phyloP scores from a whole-genome alignment of 1,140 invertebrate genomes.

The Bombyx mandarina region DNA sequence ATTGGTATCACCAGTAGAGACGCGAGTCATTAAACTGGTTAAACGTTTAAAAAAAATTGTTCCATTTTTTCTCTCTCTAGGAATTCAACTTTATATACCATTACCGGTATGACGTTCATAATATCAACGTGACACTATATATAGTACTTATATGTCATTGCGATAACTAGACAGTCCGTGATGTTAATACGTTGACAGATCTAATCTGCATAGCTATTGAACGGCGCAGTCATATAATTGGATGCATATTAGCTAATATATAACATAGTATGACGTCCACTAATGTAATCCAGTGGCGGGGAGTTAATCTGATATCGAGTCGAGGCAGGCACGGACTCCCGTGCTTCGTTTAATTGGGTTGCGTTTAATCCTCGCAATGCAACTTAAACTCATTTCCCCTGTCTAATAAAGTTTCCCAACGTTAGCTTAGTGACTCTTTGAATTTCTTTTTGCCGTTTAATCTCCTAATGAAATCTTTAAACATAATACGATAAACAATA shows the following conservation, averaged over 20 bases:
- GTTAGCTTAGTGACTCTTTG: background rate
- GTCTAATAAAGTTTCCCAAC: constrained; percentile 30
- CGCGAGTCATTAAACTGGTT: no score
- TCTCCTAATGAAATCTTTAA: background rate
- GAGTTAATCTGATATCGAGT: constrained; percentile 63
- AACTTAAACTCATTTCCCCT: constrained; percentile 53
- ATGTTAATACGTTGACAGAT: constrained; percentile 27
- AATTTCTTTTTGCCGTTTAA: background rate
- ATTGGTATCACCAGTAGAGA: no score
- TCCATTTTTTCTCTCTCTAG: no score
- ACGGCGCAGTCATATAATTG: constrained; percentile 41
- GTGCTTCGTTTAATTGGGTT: constrained; percentile 58
- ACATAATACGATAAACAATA: background rate
- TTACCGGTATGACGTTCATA: no score
- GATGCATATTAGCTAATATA: constrained; percentile 34
- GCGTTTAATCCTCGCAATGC: constrained; percentile 61
- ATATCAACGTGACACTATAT: no score
- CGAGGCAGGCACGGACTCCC: constrained; percentile 46
- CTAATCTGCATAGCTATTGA: constrained; percentile 54
- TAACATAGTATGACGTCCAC: constrained; percentile 40
- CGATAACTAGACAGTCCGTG: no score
- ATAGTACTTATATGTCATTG: no score
- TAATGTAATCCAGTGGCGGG: constrained; percentile 55
- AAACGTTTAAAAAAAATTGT: no score
- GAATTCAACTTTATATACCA: no score